phyloP scores from a whole-genome alignment of 2,888 invertebrate genomes.

The Drosophila emarginata region DNA sequence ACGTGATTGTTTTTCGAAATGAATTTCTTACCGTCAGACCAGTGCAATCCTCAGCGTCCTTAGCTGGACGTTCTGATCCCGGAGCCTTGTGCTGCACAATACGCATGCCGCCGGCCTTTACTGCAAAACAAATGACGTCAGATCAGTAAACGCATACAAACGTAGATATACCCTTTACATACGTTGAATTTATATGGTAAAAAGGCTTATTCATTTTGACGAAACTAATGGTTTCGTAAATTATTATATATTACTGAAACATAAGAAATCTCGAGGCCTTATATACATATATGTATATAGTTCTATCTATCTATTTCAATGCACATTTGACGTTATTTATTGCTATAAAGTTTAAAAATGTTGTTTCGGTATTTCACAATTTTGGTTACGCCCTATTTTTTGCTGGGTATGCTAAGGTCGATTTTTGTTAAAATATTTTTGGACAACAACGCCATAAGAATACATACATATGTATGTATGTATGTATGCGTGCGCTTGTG shows the following conservation, averaged over 20 bases:
- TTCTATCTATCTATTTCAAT: no score
- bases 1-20: no score
- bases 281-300: no score
- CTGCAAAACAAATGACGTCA: conserved; percentile 83
- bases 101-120: conserved; percentile 96
- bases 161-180: no score
- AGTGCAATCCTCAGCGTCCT: conserved; percentile 88
- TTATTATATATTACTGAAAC: no score
- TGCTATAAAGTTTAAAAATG: neutral
- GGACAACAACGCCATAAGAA: conserved; percentile 34
- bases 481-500: neutral
- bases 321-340: neutral
- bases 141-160: neutral
- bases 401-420: neutral
- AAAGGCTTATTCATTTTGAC: no score
- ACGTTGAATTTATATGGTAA: no score
- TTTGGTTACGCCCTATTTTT: neutral
- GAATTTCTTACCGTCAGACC: conserved; percentile 86
- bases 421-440: conserved; percentile 27
- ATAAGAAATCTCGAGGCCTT: no score
- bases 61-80: conserved; percentile 86
- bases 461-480: neutral
- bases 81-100: conserved; percentile 93
- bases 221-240: no score
- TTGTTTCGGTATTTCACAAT: neutral